These are phyloP conservation scores for Drosophila neocordata DNA, from an alignment of 1,140 invertebrate species.

Conservation along the genomic window DNA sequence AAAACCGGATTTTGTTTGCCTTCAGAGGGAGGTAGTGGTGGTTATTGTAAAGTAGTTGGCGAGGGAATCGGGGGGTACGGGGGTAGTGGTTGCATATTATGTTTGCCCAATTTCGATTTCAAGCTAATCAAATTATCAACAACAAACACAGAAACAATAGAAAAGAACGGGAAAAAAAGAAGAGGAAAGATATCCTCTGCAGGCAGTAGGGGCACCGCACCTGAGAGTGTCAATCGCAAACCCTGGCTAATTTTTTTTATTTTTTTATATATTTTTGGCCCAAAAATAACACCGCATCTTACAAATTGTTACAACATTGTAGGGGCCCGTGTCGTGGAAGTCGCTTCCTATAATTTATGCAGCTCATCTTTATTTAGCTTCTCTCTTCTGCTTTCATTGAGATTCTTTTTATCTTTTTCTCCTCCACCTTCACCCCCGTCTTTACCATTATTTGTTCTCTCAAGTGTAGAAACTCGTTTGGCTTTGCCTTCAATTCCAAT, in stretches of 20 bases:
- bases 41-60: neutral
- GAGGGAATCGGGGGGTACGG: neutral
- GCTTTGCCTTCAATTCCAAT: conserved; percentile 33
- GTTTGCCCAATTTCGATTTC: neutral
- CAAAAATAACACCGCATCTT: conserved; percentile 12
- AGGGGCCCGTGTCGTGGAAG: conserved; percentile 5
- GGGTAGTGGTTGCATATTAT: conserved; percentile 2
- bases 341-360: conserved; percentile 67
- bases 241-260: neutral
- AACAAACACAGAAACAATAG: no score
- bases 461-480: conserved; percentile 56
- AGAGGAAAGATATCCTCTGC: neutral
- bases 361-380: conserved; percentile 74
- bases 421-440: neutral
- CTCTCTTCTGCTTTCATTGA: conserved; percentile 55
- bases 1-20: neutral
- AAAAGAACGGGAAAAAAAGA: neutral
- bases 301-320: conserved; percentile 13
- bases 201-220: neutral
- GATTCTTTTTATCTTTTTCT: conserved; percentile 48
- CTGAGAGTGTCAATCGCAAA: conserved; percentile 10
- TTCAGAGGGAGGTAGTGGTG: neutral
- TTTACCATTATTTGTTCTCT: neutral
- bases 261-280: neutral
- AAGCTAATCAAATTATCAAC: neutral